Evolutionary conservation across 2,113 vertebrate genomes (phyloP), one percentile per base, ranked within the genome.

Genomic region (Tachysurus fulvidraco): DNA sequence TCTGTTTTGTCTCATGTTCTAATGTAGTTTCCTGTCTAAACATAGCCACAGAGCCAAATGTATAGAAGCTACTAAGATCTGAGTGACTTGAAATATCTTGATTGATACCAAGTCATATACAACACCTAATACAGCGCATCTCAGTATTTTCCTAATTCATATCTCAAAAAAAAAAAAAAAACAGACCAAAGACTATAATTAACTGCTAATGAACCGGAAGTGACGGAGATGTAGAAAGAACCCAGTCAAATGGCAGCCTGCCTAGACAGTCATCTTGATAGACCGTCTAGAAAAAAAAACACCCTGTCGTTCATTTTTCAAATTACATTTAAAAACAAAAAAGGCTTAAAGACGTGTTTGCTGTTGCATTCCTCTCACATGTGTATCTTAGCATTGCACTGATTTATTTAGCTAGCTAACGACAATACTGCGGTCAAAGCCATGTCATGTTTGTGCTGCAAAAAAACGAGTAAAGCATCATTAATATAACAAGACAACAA

Each of bases 231-330:
- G 19, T 28, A 7, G 11, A 64, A 14, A 76, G 4, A 86, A 36
- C 44, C n/a, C 25, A 69, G 76, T 86, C 85, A 81, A 86, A 86
- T 73, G 78, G 85, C 78, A 86, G 65, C 65, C 77, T 81, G 85
- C 23, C 54, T 79, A 65, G 16, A 54, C 77, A 86, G 79, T 73
- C 77, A 81, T 80, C 76, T 73, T 74, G 52, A 82, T 50, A 65
- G 36, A 82, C 41, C 59, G 59, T 64, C 5, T n/a, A 5, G 28
- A 44, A 4, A 6, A 1, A 13, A 46, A n/a, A 46, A 59, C 28
- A 44, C 5, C 4, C 36, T 36, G 19, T 1, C 0, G 30, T 19
- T 59, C 30, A 36, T 79, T 23, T 79, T 23, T 79, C 0, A 21
- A 57, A 79, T 36, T 13, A 77, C 46, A 28, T 77, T 77, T 25